Base-by-base conservation (phyloP, 2,888 invertebrate species). In the Patella depressa region DNA sequence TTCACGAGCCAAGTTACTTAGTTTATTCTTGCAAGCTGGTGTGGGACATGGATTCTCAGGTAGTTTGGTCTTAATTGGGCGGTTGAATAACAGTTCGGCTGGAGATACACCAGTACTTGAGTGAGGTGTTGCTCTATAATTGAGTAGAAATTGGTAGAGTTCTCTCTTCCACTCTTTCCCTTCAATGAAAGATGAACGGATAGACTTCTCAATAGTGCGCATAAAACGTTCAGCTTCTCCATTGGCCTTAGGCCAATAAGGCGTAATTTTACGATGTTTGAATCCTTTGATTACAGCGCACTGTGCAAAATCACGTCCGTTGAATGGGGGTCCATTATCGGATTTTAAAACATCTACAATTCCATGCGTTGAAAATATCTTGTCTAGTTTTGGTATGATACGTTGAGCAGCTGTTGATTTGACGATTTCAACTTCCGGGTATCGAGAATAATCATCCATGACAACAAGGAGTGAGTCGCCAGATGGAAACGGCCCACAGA, bases 261-360 rank as follows among this genome's bases (percentile, higher is more conserved):
- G 65, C 4, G 65, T 65, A 7, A 65, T 12, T 19, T 24, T n/a
- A 2, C 19, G 19, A 65, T 19, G 65, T 19, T 65, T 9, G 24
- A 65, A 65, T 19, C 65, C 65, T 19, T 19, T 24, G 11, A 24
- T 65, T 12, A 19, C 12, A 17, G 65, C 65, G 24, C 19, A 65
- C 12, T 11, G 19, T 55, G 17, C 17, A 71, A 84, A 82, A 12
- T 80, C 74, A 19, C 53, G 17, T 9, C 76, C 57, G 7, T 78
- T n/a, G 70, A 80, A 82, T 54, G 82, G 82, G 1, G 80, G 78
- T 53, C 80, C 80, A 53, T 84, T 81, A 70, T 80, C 81, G 17
- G 71, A 73, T 55, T 81, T 81, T 14, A 81, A 19, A 3, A 74
- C 74, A 3, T 75, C 57, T 69, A 81, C 81, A n/a, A 82, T 80